Evolutionary conservation across 2,888 invertebrate species (phyloP).

Genomic region (Cryptocephalus primarius): DNA sequence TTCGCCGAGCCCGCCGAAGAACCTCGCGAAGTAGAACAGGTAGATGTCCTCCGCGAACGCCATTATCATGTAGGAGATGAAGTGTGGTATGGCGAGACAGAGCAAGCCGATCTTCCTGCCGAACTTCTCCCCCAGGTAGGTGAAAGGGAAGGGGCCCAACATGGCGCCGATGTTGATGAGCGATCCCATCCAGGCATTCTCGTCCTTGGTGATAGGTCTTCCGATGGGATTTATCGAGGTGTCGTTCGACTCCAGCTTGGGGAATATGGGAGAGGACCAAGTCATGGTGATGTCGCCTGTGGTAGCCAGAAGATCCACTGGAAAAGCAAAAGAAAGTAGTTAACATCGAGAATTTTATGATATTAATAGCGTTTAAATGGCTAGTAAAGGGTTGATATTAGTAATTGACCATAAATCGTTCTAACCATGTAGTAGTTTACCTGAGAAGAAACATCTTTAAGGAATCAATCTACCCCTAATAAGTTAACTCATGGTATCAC

Average conservation of each 20-base stretch:
- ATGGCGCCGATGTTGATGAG: slow-evolving; percentile 39
- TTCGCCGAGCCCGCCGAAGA: slow-evolving; percentile 50
- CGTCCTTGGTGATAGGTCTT: slow-evolving; percentile 24
- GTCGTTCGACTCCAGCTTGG: slow-evolving; percentile 23
- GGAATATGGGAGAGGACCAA: slow-evolving; percentile 24
- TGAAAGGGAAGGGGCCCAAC: slow-evolving; percentile 57
- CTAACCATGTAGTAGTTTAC: too few species aligned
- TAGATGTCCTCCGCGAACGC: slow-evolving; percentile 17
- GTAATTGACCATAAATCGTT: too few species aligned
- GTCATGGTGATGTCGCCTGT: slow-evolving; percentile 22
- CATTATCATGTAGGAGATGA: slow-evolving; percentile 17
- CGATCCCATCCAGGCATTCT: slow-evolving; percentile 43
- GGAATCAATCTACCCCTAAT: too few species aligned
- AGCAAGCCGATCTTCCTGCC: slow-evolving; percentile 59
- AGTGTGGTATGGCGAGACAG: slow-evolving; percentile 30
- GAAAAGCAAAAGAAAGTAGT: slow-evolving; percentile 5
- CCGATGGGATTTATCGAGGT: slow-evolving; percentile 29
- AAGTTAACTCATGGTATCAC: too few species aligned
- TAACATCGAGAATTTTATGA: too few species aligned
- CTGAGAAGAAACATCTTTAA: too few species aligned
- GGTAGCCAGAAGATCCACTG: slow-evolving; percentile 23
- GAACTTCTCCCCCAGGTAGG: slow-evolving; percentile 49
- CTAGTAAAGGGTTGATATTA: too few species aligned
- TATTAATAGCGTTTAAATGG: too few species aligned
- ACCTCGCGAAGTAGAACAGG: slow-evolving; percentile 32